Percentiles rank a stretch among this genome's conserved stretches.
Evolutionary conservation across 2,888 invertebrate genomes (phyloP).

Genomic region (Apamea anceps): DNA sequence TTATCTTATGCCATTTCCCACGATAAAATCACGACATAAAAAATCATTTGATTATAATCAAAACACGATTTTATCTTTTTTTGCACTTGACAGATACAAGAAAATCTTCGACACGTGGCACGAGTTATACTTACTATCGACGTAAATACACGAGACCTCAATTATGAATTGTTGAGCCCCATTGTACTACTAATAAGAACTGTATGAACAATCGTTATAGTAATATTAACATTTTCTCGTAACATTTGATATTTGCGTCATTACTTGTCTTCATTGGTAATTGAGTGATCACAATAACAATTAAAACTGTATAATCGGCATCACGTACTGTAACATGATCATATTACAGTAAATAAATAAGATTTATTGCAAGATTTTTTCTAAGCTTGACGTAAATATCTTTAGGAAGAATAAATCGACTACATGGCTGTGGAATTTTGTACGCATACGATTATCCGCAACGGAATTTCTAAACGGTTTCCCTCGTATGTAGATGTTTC

Average conservation of each 20-base stretch:
- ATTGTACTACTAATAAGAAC: conserved; percentile 38
- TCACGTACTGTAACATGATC: conserved; percentile 32
- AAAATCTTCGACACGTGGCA: conserved; percentile 38
- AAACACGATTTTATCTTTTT: conserved; percentile 29
- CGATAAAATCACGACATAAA: conserved; percentile 35
- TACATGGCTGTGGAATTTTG: not conserved
- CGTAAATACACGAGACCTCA: not conserved
- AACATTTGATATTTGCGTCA: conserved; percentile 43
- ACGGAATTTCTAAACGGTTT: not conserved
- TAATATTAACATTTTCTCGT: conserved; percentile 50
- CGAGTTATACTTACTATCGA: not conserved
- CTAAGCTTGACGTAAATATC: not conserved
- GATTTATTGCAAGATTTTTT: conserved; percentile 20
- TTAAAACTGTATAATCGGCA: not conserved
- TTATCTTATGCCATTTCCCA: conserved; percentile 17
- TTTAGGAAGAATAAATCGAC: not conserved
- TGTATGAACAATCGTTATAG: conserved; percentile 25
- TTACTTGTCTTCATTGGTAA: conserved; percentile 16
- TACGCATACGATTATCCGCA: too few species aligned
- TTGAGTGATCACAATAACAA: conserved; percentile 27
- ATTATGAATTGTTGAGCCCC: conserved; percentile 7
- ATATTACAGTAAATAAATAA: not conserved
- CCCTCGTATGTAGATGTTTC: not conserved
- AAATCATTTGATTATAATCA: conserved; percentile 24
- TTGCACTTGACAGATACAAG: conserved; percentile 27